A percentile compares a stretch with the other conserved stretches of the same genome.
phyloP scores from a whole-genome alignment of 2,113 vertebrate species.

The Xenotilapia flavipinnis region DNA sequence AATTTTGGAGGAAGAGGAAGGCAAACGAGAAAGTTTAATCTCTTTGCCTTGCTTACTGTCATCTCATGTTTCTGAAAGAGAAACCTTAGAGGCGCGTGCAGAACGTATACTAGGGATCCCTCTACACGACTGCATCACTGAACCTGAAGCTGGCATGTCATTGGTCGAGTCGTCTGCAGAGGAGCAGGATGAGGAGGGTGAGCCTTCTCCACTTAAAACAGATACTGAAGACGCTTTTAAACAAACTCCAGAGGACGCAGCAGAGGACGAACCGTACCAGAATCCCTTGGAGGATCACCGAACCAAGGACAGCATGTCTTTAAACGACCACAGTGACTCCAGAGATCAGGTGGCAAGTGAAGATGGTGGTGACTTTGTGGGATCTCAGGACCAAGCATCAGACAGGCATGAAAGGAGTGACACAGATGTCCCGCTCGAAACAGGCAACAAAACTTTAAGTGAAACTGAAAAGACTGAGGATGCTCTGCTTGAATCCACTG shows the following conservation, averaged over 20 bases:
- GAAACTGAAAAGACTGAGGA: neutral
- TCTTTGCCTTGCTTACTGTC: neutral
- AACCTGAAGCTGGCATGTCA: neutral
- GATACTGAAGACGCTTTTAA: neutral
- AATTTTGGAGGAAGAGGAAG: neutral
- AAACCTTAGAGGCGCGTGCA: slow-evolving; percentile 57
- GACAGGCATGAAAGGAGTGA: neutral
- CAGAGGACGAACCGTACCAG: neutral
- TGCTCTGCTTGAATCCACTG: neutral
- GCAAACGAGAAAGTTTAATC: neutral
- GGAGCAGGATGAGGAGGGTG: neutral
- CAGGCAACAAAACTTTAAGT: neutral
- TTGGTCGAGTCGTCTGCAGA: neutral
- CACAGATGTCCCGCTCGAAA: neutral
- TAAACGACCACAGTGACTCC: neutral
- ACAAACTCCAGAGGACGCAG: neutral
- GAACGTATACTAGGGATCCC: slow-evolving; percentile 66
- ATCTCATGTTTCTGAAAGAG: neutral
- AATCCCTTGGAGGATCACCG: neutral
- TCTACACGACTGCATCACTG: neutral
- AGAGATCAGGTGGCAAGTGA: neutral
- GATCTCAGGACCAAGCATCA: neutral
- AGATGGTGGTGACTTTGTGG: neutral
- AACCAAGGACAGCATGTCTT: neutral
- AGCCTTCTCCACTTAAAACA: neutral